Base-by-base conservation (phyloP, 2,113 vertebrate species). In the Jacana jacana region DNA sequence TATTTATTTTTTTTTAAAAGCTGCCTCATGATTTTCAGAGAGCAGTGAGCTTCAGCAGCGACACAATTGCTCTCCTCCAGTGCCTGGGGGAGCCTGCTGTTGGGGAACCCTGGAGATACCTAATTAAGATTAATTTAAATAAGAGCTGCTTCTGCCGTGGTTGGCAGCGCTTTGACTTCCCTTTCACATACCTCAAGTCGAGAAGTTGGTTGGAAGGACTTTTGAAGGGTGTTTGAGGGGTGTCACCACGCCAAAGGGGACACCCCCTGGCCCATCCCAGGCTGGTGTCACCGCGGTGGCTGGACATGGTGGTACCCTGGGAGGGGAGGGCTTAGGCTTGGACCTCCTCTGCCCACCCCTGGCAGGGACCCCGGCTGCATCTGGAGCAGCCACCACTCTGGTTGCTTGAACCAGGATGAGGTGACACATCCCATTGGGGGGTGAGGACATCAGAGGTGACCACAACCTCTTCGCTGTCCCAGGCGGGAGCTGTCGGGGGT, bases 381-480 rank as follows among this genome's bases (percentile, higher is more conserved):
- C n/a, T 54, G 17, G 17, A 8, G 44, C 20, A 13, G 42, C 4
- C 1, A 17, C 63, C 4, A 1, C 40, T n/a, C 16, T 3, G 13
- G 7, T 20, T 11, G 40, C 20, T 35, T 31, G 35, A 8, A 10
- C 15, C 27, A 10, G 30, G 66, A 3, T 30, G 57, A 65, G 73
- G 54, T 35, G 48, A 37, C 9, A 6, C 1, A 0, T 46, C n/a
- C 24, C 39, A 6, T 44, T 48, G 20, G 18, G 60, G 23, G 76
- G 35, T 58, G 44, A 39, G 37, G 17, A 3, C 19, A 23, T 7
- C 5, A 14, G 35, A n/a, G 37, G 80, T 9, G 31, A 1, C 60
- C 1, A 1, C 31, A 11, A n/a, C 51, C 55, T 39, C n/a, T 7
- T 10, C 31, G 4, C 40, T 3, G 0, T 4, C 49, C 81, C 77